Base-by-base conservation (phyloP, 53 echinoderm and acorn worm species). In the Antedon mediterranea region DNA sequence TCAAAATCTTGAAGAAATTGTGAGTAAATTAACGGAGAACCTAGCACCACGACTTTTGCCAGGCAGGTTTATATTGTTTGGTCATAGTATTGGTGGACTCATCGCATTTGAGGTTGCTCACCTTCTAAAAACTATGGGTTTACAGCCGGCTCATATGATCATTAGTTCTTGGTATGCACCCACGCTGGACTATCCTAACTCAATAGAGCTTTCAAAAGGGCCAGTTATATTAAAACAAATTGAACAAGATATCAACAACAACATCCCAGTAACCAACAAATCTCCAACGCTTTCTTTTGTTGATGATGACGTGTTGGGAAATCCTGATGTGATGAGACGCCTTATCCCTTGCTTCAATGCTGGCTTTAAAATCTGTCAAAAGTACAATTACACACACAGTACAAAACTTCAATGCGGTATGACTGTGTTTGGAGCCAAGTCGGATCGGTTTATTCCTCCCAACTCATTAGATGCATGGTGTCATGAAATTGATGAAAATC, bases 91-190 rank as follows among this genome's bases (percentile, higher is more conserved):
- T 74, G 89, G 89, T 71, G 75, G 82, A 34, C 41, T 88, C 32
- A 30, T 88, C 20, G 85, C 89, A 34, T 82, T 88, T 72, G 89
- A 88, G 76, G 85, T 88, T 5, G 78, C 82, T 2, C 86, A 83
- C 28, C 78, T 86, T 29, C 30, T 80, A n/a, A n/a, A 73, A 57
- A 37, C 80, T 28, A 34, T 80, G 3, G 28, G 71, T 15, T n/a
- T 83, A 4, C 70, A 71, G 13, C 83, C 80, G 0, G 33, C 33
- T 0, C 89, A 89, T 74, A 13, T 89, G 30, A 83, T 82, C 28
- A n/a, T 86, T 23, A 79, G 86, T 82, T 76, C 82, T 0, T 89
- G 89, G 89, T 86, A 89, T 34, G 72, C 89, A 4, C 89, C 89
- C 29, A 82, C 83, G 20, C n/a, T 28, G 14, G 42, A 76, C 9